Percentiles rank a stretch among this genome's conserved stretches.
These are phyloP conservation scores for Pseudorhiza aurosa DNA, from an alignment of 30 jellyfish, hydroid and myxozoan genomes.

Conservation along the genomic window DNA sequence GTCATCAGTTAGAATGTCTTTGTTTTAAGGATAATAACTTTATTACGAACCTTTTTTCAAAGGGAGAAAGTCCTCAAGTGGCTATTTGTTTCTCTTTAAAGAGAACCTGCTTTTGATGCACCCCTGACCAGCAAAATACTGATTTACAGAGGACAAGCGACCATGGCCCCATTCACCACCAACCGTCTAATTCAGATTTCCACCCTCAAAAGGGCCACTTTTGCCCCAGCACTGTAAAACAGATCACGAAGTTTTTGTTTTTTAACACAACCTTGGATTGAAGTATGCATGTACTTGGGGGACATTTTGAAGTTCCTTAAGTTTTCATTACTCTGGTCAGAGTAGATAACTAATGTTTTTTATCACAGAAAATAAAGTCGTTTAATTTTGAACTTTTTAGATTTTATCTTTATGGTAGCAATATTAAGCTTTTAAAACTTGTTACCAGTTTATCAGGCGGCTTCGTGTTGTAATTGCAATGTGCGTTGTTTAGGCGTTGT, in stretches of 20 bases:
- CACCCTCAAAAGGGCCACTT: too few species aligned
- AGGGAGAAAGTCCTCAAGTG: too few species aligned
- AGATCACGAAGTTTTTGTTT: background rate
- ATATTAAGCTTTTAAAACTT: constrained; percentile 3
- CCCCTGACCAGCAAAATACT: too few species aligned
- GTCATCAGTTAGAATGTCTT: too few species aligned
- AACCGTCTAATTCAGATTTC: too few species aligned
- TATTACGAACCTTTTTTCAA: too few species aligned
- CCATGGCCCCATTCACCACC: too few species aligned
- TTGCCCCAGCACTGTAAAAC: background rate
- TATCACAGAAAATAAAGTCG: constrained; percentile 16
- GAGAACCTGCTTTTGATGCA: too few species aligned
- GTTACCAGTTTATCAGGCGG: background rate
- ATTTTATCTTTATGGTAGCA: constrained; percentile 12
- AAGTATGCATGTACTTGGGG: constrained; percentile 12
- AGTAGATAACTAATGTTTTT: constrained; percentile 34
- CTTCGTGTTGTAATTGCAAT: background rate
- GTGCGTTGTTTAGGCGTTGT: background rate
- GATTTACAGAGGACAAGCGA: too few species aligned
- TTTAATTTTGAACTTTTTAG: constrained; percentile 36
- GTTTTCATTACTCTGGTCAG: constrained; percentile 1
- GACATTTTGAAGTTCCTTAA: background rate
- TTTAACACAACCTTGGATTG: constrained; percentile 25
- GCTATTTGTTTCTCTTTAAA: too few species aligned
- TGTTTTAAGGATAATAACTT: too few species aligned